These are phyloP conservation scores for Seira musarum DNA, from an alignment of 2,888 invertebrate genomes.

Conservation along the genomic window DNA sequence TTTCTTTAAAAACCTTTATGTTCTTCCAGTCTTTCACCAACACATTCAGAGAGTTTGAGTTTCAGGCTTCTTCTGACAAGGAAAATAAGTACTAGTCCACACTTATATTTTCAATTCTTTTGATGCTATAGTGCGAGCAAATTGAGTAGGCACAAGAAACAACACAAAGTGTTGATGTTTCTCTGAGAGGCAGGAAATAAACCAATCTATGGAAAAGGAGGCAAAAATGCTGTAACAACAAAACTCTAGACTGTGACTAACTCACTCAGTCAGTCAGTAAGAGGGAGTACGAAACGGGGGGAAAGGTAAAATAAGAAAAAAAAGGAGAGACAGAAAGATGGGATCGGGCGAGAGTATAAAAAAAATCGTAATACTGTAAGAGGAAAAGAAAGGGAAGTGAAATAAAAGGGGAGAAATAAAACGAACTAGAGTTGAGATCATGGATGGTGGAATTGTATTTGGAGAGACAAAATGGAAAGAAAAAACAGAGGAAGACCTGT, in stretches of 20 bases:
- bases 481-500: conserved; percentile 56
- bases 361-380: conserved; percentile 7
- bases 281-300: conserved; percentile 24
- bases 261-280: not conserved
- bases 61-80: no score
- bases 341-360: conserved; percentile 19
- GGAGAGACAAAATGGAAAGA: conserved; percentile 31
- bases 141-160: conserved; percentile 10
- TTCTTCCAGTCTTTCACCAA: not conserved
- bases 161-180: conserved; percentile 50
- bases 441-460: conserved; percentile 41
- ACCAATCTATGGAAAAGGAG: conserved; percentile 51
- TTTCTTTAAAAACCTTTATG: not conserved
- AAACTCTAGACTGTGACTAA: conserved; percentile 12
- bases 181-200: conserved; percentile 55
- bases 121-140: not conserved
- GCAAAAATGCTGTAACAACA: conserved; percentile 51
- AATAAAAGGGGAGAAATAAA: conserved; percentile 54
- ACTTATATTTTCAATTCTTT: not conserved
- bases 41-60: conserved; percentile 1
- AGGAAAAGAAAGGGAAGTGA: conserved; percentile 10
- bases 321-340: conserved; percentile 16
- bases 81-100: conserved; percentile 2
- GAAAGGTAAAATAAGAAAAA: conserved; percentile 21
- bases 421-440: conserved; percentile 56